These are phyloP conservation scores for Cephonodes hylas DNA, from an alignment of 2,888 invertebrate genomes.

Conservation along the genomic window DNA sequence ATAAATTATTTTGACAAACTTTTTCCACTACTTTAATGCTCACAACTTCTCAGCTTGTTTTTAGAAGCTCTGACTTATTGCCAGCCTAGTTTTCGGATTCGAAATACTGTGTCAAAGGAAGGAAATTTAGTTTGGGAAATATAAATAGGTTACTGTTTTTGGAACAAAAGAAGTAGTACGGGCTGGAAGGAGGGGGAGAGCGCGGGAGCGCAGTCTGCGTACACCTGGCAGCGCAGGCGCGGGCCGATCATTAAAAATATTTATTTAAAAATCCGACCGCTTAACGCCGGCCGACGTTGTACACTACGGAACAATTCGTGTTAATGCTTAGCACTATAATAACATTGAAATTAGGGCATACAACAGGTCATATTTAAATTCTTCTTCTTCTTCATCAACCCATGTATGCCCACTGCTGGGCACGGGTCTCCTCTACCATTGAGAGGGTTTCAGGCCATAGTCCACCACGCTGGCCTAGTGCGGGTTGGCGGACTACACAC, in stretches of 20 bases:
- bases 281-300: constrained; percentile 57
- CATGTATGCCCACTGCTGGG: too few species aligned
- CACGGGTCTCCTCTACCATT: too few species aligned
- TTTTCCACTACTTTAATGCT: not conserved
- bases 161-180: constrained; percentile 71
- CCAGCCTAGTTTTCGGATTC: constrained; percentile 16
- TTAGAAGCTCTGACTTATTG: not conserved
- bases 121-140: constrained; percentile 31
- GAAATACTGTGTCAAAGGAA: constrained; percentile 23
- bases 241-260: constrained; percentile 81
- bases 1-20: not conserved
- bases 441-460: too few species aligned
- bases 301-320: constrained; percentile 49
- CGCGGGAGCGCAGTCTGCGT: constrained; percentile 68
- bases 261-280: constrained; percentile 82
- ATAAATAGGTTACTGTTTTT: constrained; percentile 73
- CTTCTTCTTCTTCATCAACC: too few species aligned
- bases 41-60: not conserved
- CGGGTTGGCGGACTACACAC: too few species aligned
- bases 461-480: too few species aligned
- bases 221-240: constrained; percentile 74
- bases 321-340: not conserved
- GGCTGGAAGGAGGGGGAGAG: constrained; percentile 39
- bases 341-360: not conserved
- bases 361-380: too few species aligned